phyloP scores from a whole-genome alignment of 2,888 invertebrate genomes.

The Parochlus steinenii region DNA sequence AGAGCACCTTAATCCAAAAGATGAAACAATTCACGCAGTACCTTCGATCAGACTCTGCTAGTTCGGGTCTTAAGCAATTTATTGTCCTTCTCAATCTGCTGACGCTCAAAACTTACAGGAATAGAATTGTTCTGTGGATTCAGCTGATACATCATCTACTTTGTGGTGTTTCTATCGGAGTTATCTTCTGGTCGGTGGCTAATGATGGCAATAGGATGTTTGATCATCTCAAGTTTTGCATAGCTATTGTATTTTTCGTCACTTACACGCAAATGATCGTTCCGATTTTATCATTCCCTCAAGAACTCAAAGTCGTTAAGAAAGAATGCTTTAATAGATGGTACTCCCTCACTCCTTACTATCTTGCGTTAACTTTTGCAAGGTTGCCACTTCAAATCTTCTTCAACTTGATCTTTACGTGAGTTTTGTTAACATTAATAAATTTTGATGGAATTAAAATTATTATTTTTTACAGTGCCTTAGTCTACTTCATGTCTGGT shows the following conservation, averaged over 20 bases:
- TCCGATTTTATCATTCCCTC: slow-evolving; percentile 47
- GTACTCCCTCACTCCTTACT: slow-evolving; percentile 48
- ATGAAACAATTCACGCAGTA: slow-evolving; percentile 33
- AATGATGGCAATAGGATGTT: slow-evolving; percentile 50
- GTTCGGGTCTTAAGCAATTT: slow-evolving; percentile 41
- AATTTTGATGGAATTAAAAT: too few species aligned
- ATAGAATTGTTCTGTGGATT: slow-evolving; percentile 39
- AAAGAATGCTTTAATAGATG: slow-evolving; percentile 54
- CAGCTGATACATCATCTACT: slow-evolving; percentile 43
- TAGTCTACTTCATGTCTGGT: slow-evolving; percentile 48
- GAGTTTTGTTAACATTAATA: too few species aligned
- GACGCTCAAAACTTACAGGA: slow-evolving; percentile 40
- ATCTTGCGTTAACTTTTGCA: slow-evolving; percentile 43
- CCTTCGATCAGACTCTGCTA: slow-evolving; percentile 30
- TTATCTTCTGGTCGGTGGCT: slow-evolving; percentile 44
- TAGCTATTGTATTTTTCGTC: slow-evolving; percentile 46
- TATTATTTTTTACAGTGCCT: too few species aligned
- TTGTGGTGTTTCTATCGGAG: slow-evolving; percentile 36
- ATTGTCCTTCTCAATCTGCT: slow-evolving; percentile 39
- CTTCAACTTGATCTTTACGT: slow-evolving; percentile 41
- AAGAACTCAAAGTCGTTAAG: slow-evolving; percentile 48
- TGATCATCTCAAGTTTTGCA: slow-evolving; percentile 49
- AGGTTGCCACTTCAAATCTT: slow-evolving; percentile 41
- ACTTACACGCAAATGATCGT: slow-evolving; percentile 53
- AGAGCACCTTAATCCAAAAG: slow-evolving; percentile 30